Evolutionary conservation across 2,888 invertebrate genomes (phyloP), one percentile per base, ranked within the genome.

Genomic region (Cantharis lateralis): DNA sequence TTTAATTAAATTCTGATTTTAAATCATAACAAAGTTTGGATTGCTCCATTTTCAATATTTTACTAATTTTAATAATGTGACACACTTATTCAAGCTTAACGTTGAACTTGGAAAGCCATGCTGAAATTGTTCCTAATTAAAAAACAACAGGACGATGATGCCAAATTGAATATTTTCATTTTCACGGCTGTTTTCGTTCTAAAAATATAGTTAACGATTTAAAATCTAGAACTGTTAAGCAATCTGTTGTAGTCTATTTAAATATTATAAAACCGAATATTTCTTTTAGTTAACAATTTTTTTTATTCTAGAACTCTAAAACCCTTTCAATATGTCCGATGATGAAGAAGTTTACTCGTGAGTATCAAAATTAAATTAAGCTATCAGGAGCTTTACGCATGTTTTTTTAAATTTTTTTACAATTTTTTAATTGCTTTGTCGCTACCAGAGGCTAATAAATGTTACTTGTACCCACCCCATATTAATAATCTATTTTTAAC

Each of bases 301-400:
- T 84, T 85, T 82, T 85, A 87, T 85, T 91, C 90, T 89, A 92
- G 92, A 89, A 68, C 61, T 63, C 89, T 91, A 90, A 91, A 88
- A 88, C 89, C 88, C 90, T 89, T 91, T 90, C 92, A 94, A 90
- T 92, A 96, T 96, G 96, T 96, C 96, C 91, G 96, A 96, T 93
- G 96, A 96, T 90, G 96, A 96, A 91, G 96, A 96, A 92, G 91
- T 91, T 87, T 96, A 96, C 92, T 96, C 96, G 96, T 96, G 92
- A 96, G 96, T 96, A 91, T 78, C 71, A 68, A 26, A 66, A 64
- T 26, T 76, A 75, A 77, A 68, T 73, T 81, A 77, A 78, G 71
- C 70, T 32, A 76, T 16, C 62, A 80, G 80, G 74, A 64, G 79
- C 78, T 80, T 76, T 15, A 48, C 9, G 69, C 73, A 74, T 77